Percentiles rank a stretch among this genome's conserved stretches.
Conservation (phyloP, 2,888 invertebrate genomes). For the Nomada ruficornis region DNA sequence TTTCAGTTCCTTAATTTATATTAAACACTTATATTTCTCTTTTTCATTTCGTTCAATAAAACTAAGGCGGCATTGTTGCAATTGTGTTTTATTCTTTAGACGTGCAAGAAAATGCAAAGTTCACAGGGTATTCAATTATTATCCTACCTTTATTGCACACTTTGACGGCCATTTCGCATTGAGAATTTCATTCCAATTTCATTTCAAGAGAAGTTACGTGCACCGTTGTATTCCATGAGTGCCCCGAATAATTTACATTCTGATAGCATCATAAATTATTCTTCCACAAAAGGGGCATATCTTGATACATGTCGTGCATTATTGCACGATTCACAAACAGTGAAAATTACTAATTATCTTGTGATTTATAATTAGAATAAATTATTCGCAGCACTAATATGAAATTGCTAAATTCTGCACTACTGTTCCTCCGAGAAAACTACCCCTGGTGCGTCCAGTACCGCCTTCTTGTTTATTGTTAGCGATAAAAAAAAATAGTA, state of each 20-base stretch:
- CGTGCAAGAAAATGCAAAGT: too few species aligned
- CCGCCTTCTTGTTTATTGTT: background rate
- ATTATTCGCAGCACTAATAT: too few species aligned
- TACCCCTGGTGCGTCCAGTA: too few species aligned
- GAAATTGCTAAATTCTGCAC: background rate
- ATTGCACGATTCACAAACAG: background rate
- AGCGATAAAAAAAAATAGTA: background rate
- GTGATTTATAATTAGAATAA: too few species aligned
- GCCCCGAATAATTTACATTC: constrained; percentile 16
- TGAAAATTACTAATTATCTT: background rate
- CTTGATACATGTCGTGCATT: background rate
- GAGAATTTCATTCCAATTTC: constrained; percentile 16
- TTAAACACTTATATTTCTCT: too few species aligned
- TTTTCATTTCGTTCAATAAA: too few species aligned
- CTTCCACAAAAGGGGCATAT: background rate
- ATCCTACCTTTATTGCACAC: background rate
- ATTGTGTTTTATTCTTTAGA: too few species aligned
- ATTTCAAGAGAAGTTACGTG: constrained; percentile 3
- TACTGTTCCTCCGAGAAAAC: too few species aligned
- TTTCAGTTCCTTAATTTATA: too few species aligned
- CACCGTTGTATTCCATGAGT: background rate
- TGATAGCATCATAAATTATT: constrained; percentile 6
- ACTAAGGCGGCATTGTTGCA: too few species aligned
- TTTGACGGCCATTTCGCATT: constrained; percentile 4
- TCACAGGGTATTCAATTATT: too few species aligned